Evolutionary conservation across 2,797 vertebrate genomes (phyloP).

Genomic region (Ptychobarbus kaznakovi): DNA sequence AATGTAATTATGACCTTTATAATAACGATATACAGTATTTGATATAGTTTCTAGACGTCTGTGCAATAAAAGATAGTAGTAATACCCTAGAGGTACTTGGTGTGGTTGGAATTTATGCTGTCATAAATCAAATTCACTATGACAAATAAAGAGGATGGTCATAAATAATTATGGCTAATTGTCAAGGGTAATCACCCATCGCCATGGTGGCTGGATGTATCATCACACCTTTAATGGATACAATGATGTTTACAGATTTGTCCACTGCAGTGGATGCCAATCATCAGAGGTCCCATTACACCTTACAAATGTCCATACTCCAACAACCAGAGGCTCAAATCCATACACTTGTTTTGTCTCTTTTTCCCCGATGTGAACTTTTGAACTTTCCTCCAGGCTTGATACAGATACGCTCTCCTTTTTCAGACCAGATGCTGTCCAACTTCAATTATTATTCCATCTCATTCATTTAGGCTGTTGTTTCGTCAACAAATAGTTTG

Average conservation of each 20-base stretch:
- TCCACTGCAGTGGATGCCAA: not conserved
- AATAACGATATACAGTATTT: not conserved
- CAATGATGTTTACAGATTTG: not conserved
- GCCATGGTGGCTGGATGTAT: not conserved
- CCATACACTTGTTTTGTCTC: not conserved
- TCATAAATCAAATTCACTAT: not conserved
- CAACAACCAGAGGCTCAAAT: not conserved
- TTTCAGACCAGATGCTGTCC: not conserved
- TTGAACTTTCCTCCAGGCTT: not conserved
- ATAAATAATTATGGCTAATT: not conserved
- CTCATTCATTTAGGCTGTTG: not conserved
- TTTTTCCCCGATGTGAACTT: not conserved
- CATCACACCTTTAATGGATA: not conserved
- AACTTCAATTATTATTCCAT: not conserved
- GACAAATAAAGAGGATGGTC: not conserved
- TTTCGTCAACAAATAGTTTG: constrained; percentile 18
- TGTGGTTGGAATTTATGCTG: not conserved
- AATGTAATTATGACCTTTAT: not conserved
- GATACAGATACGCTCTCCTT: not conserved
- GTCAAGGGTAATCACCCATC: not conserved
- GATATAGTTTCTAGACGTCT: not conserved
- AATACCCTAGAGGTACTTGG: not conserved
- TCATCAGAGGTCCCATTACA: not conserved
- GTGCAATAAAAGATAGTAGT: not conserved
- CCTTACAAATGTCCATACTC: not conserved